A percentile compares a stretch with the other conserved stretches of the same genome.
Conservation (phyloP, 2,113 vertebrate genomes). For the Trachemys scripta region DNA sequence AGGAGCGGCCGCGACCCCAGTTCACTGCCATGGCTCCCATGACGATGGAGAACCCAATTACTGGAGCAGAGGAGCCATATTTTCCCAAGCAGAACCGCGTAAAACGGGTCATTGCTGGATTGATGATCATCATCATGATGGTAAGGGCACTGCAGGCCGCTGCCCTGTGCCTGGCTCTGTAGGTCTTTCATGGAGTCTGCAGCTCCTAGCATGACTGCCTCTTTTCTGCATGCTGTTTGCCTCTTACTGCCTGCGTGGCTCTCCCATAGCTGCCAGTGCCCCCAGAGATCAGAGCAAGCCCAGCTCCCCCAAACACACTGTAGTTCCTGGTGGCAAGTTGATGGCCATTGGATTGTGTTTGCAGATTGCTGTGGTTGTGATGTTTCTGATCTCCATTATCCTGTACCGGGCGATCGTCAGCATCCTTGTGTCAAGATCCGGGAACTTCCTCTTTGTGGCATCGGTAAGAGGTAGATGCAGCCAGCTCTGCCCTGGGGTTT, state of each 20-base stretch:
- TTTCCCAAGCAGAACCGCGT: slow-evolving; percentile 37
- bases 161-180: neutral
- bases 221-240: neutral
- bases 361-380: slow-evolving; percentile 65
- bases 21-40: slow-evolving; percentile 62
- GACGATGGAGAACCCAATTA: slow-evolving; percentile 60
- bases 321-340: neutral
- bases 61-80: slow-evolving; percentile 56
- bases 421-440: slow-evolving; percentile 57
- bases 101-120: slow-evolving; percentile 37
- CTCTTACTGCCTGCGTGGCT: accelerated
- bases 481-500: neutral
- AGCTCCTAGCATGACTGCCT: neutral
- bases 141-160: neutral
- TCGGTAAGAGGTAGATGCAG: slow-evolving; percentile 73
- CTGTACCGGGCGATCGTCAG: slow-evolving; percentile 55
- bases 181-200: neutral
- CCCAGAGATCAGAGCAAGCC: neutral
- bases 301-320: neutral
- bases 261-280: neutral
- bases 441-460: slow-evolving; percentile 58
- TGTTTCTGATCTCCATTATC: slow-evolving; percentile 68
- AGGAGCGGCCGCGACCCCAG: slow-evolving; percentile 71
- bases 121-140: slow-evolving; percentile 64
- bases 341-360: accelerated